Conservation (phyloP, 2,797 vertebrate species). For the Neolamprologus multifasciatus region DNA sequence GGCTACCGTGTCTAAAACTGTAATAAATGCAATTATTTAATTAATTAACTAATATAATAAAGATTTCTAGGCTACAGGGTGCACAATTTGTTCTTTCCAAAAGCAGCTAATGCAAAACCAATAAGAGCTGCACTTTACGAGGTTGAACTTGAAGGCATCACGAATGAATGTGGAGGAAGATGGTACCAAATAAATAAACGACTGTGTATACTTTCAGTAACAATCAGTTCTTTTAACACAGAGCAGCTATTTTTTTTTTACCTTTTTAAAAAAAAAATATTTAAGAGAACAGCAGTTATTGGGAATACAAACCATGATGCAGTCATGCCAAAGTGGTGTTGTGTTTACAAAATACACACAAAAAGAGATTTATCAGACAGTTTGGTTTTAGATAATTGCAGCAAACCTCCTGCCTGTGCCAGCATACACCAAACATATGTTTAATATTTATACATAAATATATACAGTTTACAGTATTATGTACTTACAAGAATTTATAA, state of each 20-base stretch:
- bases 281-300: not conserved
- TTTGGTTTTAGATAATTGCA: not conserved
- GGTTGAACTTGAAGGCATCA: not conserved
- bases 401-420: not conserved
- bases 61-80: too few relatives aligned
- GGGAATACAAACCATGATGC: not conserved
- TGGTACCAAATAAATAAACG: not conserved
- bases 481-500: not conserved
- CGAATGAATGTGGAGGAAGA: not conserved
- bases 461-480: not conserved
- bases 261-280: accelerated
- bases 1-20: not conserved
- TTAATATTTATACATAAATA: not conserved
- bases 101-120: not conserved
- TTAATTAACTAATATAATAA: not conserved
- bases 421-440: not conserved
- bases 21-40: not conserved
- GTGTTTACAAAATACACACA: not conserved
- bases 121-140: accelerated
- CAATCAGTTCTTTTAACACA: not conserved
- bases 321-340: not conserved
- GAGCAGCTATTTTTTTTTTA: not conserved
- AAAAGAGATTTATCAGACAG: not conserved
- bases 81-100: not conserved
- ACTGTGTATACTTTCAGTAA: not conserved